A percentile compares a stretch with the other conserved stretches of the same genome.
phyloP scores from a whole-genome alignment of 37 sponge, comb jelly and placozoan species.

The Cliona cf. orientalis region DNA sequence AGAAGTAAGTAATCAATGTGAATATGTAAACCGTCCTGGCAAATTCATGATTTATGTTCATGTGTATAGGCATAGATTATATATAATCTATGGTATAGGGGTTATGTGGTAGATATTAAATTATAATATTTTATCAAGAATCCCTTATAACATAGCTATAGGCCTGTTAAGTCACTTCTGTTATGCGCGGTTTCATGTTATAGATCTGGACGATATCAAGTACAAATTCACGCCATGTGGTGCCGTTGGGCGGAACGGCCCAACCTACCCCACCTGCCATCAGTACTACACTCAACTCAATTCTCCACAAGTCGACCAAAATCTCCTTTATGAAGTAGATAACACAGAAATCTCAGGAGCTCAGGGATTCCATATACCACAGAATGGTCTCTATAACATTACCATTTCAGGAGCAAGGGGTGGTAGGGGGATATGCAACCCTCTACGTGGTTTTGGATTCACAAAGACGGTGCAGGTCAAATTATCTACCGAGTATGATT shows the following conservation, averaged over 20 bases:
- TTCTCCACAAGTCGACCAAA: neutral
- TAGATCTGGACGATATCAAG: constrained; percentile 32
- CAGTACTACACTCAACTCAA: constrained; percentile 17
- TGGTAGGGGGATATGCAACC: constrained; percentile 57
- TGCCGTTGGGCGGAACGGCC: constrained; percentile 25
- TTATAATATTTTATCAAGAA: too few relatives aligned
- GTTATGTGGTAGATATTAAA: too few relatives aligned
- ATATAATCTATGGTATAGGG: too few relatives aligned
- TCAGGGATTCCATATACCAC: constrained; percentile 52
- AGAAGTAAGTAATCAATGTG: too few relatives aligned
- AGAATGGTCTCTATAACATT: constrained; percentile 45
- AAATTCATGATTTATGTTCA: too few relatives aligned
- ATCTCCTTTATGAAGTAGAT: neutral
- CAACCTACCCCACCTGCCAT: constrained; percentile 8
- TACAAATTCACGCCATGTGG: constrained; percentile 62
- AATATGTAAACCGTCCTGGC: too few relatives aligned
- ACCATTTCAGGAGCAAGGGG: constrained; percentile 67
- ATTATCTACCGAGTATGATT: constrained; percentile 3
- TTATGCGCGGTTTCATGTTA: too few relatives aligned
- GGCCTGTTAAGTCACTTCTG: too few relatives aligned
- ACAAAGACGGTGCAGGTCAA: neutral
- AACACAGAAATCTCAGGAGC: constrained; percentile 10
- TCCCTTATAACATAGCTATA: too few relatives aligned
- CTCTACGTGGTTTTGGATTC: constrained; percentile 13
- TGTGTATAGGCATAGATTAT: too few relatives aligned